Evolutionary conservation across 2,113 vertebrate species (phyloP).

Genomic region (Oreochromis spilurus): DNA sequence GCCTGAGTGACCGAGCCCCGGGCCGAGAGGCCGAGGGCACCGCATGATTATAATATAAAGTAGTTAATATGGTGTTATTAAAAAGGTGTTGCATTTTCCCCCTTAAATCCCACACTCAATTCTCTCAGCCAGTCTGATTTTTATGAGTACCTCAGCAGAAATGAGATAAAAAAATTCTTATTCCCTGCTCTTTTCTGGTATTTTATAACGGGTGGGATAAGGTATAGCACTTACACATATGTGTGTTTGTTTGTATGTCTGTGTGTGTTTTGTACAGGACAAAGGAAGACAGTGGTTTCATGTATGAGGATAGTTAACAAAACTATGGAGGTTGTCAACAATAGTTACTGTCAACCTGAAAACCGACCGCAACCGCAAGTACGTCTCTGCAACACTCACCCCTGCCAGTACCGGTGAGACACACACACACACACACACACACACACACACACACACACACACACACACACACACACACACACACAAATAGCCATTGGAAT

Average conservation of each 20-base stretch:
- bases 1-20: too few species aligned
- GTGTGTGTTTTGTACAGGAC: constrained; percentile 69
- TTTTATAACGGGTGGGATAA: background rate
- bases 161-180: background rate
- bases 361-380: constrained; percentile 84
- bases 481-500: background rate
- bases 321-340: constrained; percentile 82
- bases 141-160: background rate
- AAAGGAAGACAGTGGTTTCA: constrained; percentile 86
- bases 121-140: background rate
- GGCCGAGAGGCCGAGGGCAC: too few species aligned
- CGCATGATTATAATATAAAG: background rate
- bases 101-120: background rate
- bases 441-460: background rate
- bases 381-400: constrained; percentile 84
- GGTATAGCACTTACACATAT: background rate
- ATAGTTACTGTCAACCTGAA: constrained; percentile 81
- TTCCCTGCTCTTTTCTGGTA: background rate
- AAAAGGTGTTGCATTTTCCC: background rate
- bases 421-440: background rate
- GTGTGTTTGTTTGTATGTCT: background rate
- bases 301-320: constrained; percentile 88
- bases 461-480: background rate
- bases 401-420: constrained; percentile 89
- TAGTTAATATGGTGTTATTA: background rate